Evolutionary conservation across 2,113 vertebrate genomes (phyloP).

Genomic region (Oplegnathus fasciatus): DNA sequence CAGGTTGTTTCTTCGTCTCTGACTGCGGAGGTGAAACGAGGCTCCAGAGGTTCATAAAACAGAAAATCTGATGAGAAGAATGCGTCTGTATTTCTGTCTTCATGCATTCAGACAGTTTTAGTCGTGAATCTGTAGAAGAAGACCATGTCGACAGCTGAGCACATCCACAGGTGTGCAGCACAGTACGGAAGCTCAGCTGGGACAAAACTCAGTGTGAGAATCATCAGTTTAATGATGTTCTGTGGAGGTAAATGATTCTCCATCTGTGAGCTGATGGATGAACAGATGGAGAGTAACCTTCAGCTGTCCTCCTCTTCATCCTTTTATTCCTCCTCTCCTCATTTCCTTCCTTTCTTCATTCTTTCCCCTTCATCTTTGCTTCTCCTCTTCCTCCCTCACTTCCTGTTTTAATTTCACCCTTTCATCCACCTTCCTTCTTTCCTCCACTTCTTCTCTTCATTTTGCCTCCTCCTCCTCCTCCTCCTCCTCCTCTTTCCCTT

Average conservation of each 20-base stretch:
- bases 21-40: too few relatives aligned
- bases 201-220: not conserved
- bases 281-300: not conserved
- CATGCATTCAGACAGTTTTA: too few relatives aligned
- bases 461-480: not conserved
- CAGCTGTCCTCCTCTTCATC: not conserved
- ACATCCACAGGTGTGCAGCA: not conserved
- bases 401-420: too few relatives aligned
- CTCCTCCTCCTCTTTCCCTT: too few relatives aligned
- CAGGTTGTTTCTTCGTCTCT: too few relatives aligned
- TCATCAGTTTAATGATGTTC: not conserved
- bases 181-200: not conserved
- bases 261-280: not conserved
- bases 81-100: too few relatives aligned
- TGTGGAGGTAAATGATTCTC: not conserved
- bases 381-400: too few relatives aligned
- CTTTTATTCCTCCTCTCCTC: not conserved
- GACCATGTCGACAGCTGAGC: not conserved
- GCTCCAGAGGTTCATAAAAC: too few relatives aligned
- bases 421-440: not conserved
- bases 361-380: too few relatives aligned
- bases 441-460: not conserved
- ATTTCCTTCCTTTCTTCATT: too few relatives aligned
- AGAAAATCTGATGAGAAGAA: too few relatives aligned
- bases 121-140: too few relatives aligned